A percentile compares a stretch with the other conserved stretches of the same genome.
phyloP scores from a whole-genome alignment of 2,797 vertebrate species.

The Galago senegalensis region DNA sequence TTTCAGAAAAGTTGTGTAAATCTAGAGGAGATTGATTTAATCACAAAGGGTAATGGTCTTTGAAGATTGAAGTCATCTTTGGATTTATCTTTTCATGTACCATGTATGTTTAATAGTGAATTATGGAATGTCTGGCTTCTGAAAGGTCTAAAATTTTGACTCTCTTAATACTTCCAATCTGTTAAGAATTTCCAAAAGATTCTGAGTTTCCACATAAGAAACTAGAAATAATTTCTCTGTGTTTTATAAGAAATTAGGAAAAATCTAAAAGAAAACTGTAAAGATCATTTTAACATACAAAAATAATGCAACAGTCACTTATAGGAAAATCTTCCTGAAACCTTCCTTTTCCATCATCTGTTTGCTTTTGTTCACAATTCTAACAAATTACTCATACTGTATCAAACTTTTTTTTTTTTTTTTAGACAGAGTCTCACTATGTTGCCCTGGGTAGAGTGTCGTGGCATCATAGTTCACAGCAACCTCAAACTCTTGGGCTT shows the following conservation, averaged over 20 bases:
- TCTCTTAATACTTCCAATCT: background rate
- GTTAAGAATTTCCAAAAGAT: background rate
- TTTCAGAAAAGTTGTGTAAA: conserved; percentile 61
- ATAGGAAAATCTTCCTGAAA: conserved; percentile 3
- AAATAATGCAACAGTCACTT: conserved; percentile 41
- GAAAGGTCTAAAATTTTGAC: conserved; percentile 25
- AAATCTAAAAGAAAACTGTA: conserved; percentile 16
- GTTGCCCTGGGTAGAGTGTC: no score
- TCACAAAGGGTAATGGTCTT: conserved; percentile 42
- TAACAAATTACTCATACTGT: conserved; percentile 1
- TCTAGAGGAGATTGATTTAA: background rate
- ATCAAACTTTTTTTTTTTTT: background rate
- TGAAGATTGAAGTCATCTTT: conserved; percentile 44
- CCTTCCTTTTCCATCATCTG: background rate
- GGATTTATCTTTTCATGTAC: background rate
- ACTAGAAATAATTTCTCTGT: conserved; percentile 35
- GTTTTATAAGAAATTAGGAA: conserved; percentile 33
- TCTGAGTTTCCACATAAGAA: conserved; percentile 54
- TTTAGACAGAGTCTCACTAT: no score
- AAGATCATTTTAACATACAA: conserved; percentile 25
- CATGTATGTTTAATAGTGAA: conserved; percentile 55
- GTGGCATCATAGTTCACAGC: no score
- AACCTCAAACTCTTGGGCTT: no score
- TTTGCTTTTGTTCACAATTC: conserved; percentile 51
- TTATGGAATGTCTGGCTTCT: background rate